These are phyloP conservation scores for Macrosteles quadrilineatus DNA, from an alignment of 1,140 invertebrate genomes.

Conservation along the genomic window DNA sequence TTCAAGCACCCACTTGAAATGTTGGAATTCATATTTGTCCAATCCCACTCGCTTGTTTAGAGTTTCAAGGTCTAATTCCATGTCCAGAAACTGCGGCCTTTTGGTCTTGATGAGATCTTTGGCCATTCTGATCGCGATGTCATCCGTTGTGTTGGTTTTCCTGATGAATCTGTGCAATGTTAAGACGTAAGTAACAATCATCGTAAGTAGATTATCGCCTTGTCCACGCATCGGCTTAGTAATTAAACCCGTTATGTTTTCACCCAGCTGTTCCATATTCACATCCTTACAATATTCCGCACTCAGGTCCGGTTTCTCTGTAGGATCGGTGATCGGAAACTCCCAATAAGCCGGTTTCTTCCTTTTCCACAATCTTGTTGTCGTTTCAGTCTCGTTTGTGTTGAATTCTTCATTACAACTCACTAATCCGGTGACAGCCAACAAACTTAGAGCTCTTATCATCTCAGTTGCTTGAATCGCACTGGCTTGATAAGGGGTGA, in stretches of 20 bases:
- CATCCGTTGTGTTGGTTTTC: slow-evolving; percentile 1
- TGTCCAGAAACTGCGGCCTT: background rate
- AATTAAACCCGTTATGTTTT: background rate
- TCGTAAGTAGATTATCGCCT: background rate
- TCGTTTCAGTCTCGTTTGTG: background rate
- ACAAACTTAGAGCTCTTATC: too few relatives aligned
- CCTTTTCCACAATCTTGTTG: slow-evolving; percentile 3
- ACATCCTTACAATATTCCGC: background rate
- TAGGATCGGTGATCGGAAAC: background rate
- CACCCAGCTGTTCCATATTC: background rate
- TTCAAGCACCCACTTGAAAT: background rate
- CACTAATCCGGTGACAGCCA: too few relatives aligned
- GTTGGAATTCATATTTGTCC: background rate
- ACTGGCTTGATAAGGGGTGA: too few relatives aligned
- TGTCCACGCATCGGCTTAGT: background rate
- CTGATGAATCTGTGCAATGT: background rate
- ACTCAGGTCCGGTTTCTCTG: background rate
- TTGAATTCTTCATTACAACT: too few relatives aligned
- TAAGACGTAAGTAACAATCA: background rate
- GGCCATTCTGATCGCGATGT: slow-evolving; percentile 5
- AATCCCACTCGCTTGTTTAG: background rate
- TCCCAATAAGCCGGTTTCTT: background rate
- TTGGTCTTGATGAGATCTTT: slow-evolving; percentile 6
- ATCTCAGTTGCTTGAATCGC: too few relatives aligned
- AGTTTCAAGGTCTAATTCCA: background rate